Base-by-base conservation (phyloP, 2,797 vertebrate genomes). In the Platyrinchus mystaceus region DNA sequence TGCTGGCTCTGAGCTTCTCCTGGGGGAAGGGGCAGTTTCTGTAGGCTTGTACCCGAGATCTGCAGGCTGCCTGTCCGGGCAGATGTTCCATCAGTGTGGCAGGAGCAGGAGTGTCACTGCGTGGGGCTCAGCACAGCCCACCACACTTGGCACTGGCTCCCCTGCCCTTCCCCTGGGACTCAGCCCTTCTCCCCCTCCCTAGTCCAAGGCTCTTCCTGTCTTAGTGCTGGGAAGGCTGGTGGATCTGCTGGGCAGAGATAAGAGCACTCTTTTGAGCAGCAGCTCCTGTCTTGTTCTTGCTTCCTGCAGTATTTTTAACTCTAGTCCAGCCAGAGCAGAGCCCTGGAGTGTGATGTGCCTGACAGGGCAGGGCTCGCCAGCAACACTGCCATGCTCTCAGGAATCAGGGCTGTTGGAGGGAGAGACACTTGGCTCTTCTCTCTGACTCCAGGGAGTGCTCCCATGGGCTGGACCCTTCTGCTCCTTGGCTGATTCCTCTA, bases 201-300 rank as follows among this genome's bases (percentile, higher is more conserved):
- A 2, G 30, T 67, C 58, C 9, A 2, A 20, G 30, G 34, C 37
- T 91, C 2, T 92, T 94, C 76, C 91, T 94, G 76, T 62, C 63
- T 70, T 49, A 27, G 24, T 73, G 52, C 77, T 77, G 60, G 74
- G 68, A 91, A 90, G 49, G 58, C 77, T 79, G 50, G 14, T 82
- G 74, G 70, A 66, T 81, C 94, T 97, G 96, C 84, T 89, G 79
- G 76, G 58, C 60, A 88, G 69, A 94, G 96, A 97, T 97, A 96
- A 96, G 76, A 76, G 43, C 27, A 6, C n/a, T 84, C 64, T 73
- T 73, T 79, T 63, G 58, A 50, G 56, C 76, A 84, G 88, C 64
- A 63, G 62, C 67, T 60, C 39, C 81, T 88, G 47, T 76, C 56
- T 47, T 73, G 55, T 80, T 63, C 62, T 82, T 85, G 68, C 36